Percentiles rank a stretch among this genome's conserved stretches.
These are phyloP conservation scores for Agonum fuliginosum DNA, from an alignment of 2,888 invertebrate species.

Conservation along the genomic window DNA sequence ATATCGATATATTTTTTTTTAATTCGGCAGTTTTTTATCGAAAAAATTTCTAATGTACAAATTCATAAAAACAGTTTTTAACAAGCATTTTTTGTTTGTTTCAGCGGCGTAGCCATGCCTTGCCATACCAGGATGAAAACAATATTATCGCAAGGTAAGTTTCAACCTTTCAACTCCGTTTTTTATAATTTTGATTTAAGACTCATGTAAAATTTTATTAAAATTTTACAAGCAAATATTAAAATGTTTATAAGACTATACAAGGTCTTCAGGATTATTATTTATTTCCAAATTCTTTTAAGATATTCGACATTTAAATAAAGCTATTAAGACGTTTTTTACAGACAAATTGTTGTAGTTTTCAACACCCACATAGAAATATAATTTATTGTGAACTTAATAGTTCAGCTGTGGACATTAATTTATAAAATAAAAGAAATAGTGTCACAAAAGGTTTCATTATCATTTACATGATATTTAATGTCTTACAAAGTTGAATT, in stretches of 20 bases:
- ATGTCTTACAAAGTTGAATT: too few relatives aligned
- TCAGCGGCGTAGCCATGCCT: conserved; percentile 71
- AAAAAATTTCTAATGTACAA: conserved; percentile 20
- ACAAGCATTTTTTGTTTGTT: conserved; percentile 65
- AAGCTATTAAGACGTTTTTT: not conserved
- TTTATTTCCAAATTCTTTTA: conserved; percentile 13
- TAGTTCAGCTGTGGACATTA: not conserved
- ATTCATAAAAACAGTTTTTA: too few relatives aligned
- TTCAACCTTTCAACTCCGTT: not conserved
- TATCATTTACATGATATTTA: not conserved
- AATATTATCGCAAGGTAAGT: conserved; percentile 69
- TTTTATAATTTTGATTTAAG: conserved; percentile 20
- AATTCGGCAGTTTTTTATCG: too few relatives aligned
- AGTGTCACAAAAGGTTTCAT: conserved; percentile 24
- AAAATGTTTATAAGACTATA: not conserved
- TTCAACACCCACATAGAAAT: conserved; percentile 10
- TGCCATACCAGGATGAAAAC: conserved; percentile 71
- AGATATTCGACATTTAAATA: conserved; percentile 13
- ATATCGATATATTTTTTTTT: too few relatives aligned
- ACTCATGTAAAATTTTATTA: conserved; percentile 12
- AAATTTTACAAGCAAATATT: not conserved
- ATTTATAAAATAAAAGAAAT: not conserved
- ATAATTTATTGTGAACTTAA: not conserved
- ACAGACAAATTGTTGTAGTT: conserved; percentile 9
- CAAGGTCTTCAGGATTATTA: conserved; percentile 37